Conservation (phyloP, 2,888 invertebrate species). For the Agriopis marginaria region DNA sequence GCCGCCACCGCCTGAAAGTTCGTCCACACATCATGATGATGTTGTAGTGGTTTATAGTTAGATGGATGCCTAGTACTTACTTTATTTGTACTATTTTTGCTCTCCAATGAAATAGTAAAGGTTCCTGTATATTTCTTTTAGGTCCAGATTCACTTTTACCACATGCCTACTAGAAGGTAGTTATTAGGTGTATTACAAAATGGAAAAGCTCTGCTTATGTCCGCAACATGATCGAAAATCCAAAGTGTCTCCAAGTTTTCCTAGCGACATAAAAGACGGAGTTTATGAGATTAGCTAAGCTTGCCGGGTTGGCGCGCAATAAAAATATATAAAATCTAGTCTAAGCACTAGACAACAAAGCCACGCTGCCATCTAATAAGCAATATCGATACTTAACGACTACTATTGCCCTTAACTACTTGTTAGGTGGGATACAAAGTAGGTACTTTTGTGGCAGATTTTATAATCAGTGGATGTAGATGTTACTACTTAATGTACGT, state of each 20-base stretch:
- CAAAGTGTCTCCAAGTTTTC: slow-evolving; percentile 23
- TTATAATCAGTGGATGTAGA: neutral
- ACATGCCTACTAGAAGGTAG: too few relatives aligned
- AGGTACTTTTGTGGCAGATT: neutral
- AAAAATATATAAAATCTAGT: slow-evolving; percentile 30
- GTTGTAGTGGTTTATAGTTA: too few relatives aligned
- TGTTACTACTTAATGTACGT: too few relatives aligned
- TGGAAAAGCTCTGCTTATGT: neutral
- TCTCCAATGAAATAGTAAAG: neutral
- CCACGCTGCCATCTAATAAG: slow-evolving; percentile 13
- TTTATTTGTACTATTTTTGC: neutral
- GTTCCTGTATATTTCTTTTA: neutral
- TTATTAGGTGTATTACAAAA: slow-evolving; percentile 1
- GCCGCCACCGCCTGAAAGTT: too few relatives aligned
- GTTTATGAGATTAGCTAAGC: slow-evolving; percentile 36
- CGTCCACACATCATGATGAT: too few relatives aligned
- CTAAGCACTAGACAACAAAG: slow-evolving; percentile 33
- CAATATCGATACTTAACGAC: slow-evolving; percentile 18
- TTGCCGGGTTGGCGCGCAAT: slow-evolving; percentile 22
- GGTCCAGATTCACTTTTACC: too few relatives aligned
- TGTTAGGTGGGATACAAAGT: neutral
- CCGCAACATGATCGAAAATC: slow-evolving; percentile 24
- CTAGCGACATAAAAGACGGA: slow-evolving; percentile 22
- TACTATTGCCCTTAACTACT: neutral
- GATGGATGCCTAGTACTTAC: too few relatives aligned